Base-by-base conservation (phyloP, 2,888 invertebrate species). In the Andrena flavipes region DNA sequence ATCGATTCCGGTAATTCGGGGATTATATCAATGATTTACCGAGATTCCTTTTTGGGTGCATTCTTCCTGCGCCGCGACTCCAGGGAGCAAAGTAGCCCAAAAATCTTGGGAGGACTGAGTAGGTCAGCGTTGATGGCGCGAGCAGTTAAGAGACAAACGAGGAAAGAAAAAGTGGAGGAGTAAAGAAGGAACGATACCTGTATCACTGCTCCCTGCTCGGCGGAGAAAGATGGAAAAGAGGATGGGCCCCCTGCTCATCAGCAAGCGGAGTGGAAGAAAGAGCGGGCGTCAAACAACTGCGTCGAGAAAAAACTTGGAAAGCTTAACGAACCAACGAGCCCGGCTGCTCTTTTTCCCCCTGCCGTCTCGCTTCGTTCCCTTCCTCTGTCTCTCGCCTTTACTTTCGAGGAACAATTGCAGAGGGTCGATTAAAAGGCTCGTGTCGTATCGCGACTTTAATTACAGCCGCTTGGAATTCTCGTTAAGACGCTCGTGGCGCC, bases 391-490 rank as follows among this genome's bases (percentile, higher is more conserved):
- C 54, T 65, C 8, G 26, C 29, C 56, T 76, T 76, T 84, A 75
- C 83, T 78, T 81, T 48, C 10, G 26, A 54, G 68, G 76, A 68
- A 81, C 90, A 92, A 92, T 92, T 91, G 91, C 71, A 63, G 72
- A 51, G 30, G 51, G 65, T 51, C 73, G 76, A 86, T 84, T 82
- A 79, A 80, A 82, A 64, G 59, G 51, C 73, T 48, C 70, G 73
- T 56, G 64, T 62, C 76, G 51, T 76, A 80, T 87, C 81, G 85
- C 69, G 87, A 87, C 89, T 91, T 91, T 92, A 92, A 93, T 93
- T 93, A 92, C 89, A 84, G 84, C 87, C 89, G 84, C 89, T 88
- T 90, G 88, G 87, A 89, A 90, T 90, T 91, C 91, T 92, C 91
- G 91, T 93, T 93, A 91, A 92, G 91, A 89, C 91, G 87, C 87